Evolutionary conservation across 2,888 invertebrate genomes (phyloP).

Genomic region (Erannis defoliaria): DNA sequence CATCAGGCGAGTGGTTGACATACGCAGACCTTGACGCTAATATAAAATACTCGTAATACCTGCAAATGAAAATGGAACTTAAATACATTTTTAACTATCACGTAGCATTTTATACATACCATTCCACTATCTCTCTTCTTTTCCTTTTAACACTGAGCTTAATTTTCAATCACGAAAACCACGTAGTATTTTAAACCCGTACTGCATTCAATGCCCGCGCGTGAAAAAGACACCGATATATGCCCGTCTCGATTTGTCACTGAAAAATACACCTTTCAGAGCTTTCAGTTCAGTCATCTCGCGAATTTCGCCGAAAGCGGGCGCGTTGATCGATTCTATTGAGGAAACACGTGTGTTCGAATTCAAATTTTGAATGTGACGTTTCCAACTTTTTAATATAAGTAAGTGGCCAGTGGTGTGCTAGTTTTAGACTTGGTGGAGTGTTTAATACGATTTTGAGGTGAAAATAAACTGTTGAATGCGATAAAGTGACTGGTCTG

Average conservation of each 20-base stretch:
- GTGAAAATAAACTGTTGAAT: slow-evolving; percentile 62
- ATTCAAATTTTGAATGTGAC: slow-evolving; percentile 43
- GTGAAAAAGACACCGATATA: slow-evolving; percentile 30
- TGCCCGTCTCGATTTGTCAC: slow-evolving; percentile 25
- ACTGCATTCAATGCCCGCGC: slow-evolving; percentile 32
- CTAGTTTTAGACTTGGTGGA: slow-evolving; percentile 47
- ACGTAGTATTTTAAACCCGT: slow-evolving; percentile 27
- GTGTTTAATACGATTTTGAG: slow-evolving; percentile 60
- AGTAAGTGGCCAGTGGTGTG: slow-evolving; percentile 31
- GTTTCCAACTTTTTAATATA: slow-evolving; percentile 44
- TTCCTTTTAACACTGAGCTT: slow-evolving; percentile 25
- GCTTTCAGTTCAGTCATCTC: slow-evolving; percentile 39
- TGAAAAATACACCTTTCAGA: slow-evolving; percentile 43
- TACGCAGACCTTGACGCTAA: no score
- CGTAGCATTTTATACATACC: background rate
- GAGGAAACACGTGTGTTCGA: slow-evolving; percentile 35
- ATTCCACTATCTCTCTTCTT: slow-evolving; percentile 1
- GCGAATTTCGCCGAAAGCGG: slow-evolving; percentile 25
- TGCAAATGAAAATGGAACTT: background rate
- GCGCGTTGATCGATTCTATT: slow-evolving; percentile 23
- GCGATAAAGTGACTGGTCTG: slow-evolving; percentile 52
- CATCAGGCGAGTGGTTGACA: no score
- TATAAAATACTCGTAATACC: no score
- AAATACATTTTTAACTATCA: background rate
- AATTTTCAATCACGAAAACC: slow-evolving; percentile 42